Conservation (phyloP, 1,140 invertebrate genomes). For the Macrocentrus cingulum region DNA sequence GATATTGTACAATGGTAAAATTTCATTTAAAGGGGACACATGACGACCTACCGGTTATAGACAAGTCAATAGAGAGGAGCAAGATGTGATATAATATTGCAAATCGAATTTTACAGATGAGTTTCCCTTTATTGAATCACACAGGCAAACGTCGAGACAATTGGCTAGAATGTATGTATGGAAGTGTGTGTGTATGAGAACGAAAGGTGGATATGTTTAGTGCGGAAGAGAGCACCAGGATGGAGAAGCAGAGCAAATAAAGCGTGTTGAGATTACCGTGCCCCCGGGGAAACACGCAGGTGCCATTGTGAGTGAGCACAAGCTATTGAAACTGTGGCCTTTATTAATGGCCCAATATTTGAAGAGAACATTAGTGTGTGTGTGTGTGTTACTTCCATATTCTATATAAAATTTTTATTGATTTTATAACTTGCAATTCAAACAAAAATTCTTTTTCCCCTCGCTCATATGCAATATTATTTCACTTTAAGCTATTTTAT, state of each 20-base stretch:
- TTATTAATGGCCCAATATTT: slow-evolving; percentile 40
- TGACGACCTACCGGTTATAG: too few relatives aligned
- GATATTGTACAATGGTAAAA: slow-evolving; percentile 1
- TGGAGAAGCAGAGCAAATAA: slow-evolving; percentile 31
- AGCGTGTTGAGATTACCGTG: slow-evolving; percentile 35
- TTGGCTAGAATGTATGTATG: slow-evolving; percentile 10
- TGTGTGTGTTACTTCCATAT: slow-evolving; percentile 8
- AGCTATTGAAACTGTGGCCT: slow-evolving; percentile 35
- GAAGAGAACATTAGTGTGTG: slow-evolving; percentile 32
- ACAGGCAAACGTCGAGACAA: slow-evolving; percentile 7
- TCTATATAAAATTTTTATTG: slow-evolving; percentile 27
- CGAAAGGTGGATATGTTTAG: slow-evolving; percentile 4
- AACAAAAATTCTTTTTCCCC: too few relatives aligned
- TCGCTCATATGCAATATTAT: not conserved
- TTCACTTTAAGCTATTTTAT: too few relatives aligned
- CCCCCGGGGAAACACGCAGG: slow-evolving; percentile 35
- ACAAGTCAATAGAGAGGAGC: not conserved
- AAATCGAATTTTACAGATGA: slow-evolving; percentile 46
- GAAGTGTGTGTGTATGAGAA: not conserved
- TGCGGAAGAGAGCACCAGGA: slow-evolving; percentile 17
- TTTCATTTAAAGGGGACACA: not conserved
- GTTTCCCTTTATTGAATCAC: slow-evolving; percentile 33
- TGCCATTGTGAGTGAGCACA: slow-evolving; percentile 27
- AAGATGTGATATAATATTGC: slow-evolving; percentile 21
- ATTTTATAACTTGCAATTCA: not conserved